These are phyloP conservation scores for Tachina lurida DNA, from an alignment of 2,888 invertebrate species.

Conservation along the genomic window DNA sequence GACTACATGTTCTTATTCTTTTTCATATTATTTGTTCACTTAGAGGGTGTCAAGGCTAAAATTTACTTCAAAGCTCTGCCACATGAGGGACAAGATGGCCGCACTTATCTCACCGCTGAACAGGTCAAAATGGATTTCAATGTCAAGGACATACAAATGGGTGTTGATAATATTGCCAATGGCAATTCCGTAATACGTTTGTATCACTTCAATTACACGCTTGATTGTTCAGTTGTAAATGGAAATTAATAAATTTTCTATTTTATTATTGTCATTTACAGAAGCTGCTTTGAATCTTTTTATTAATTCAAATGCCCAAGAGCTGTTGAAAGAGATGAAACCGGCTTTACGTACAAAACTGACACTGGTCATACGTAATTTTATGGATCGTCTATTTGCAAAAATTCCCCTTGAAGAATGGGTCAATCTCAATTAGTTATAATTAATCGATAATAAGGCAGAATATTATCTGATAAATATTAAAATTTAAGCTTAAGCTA, in stretches of 20 bases:
- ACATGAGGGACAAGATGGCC: constrained; percentile 85
- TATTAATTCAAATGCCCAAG: constrained; percentile 93
- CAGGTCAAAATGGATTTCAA: constrained; percentile 94
- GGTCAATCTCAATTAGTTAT: constrained; percentile 83
- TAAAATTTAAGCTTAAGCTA: constrained; percentile 43
- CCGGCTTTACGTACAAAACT: constrained; percentile 91
- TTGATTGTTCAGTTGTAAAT: neutral
- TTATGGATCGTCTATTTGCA: constrained; percentile 89
- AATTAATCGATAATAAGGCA: neutral
- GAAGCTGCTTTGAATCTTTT: constrained; percentile 93
- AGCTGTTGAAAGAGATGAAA: constrained; percentile 93
- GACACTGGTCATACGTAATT: constrained; percentile 88
- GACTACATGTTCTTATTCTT: neutral
- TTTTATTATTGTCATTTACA: constrained; percentile 79
- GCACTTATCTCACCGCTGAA: constrained; percentile 88
- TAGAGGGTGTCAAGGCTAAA: constrained; percentile 93
- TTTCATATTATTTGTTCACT: neutral
- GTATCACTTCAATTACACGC: constrained; percentile 77
- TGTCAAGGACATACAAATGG: constrained; percentile 92
- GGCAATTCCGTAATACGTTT: constrained; percentile 91
- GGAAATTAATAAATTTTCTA: constrained; percentile 1
- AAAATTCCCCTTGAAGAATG: constrained; percentile 91
- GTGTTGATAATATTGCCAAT: constrained; percentile 92
- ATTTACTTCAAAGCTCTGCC: constrained; percentile 91
- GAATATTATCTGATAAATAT: constrained; percentile 25